Evolutionary conservation across 2,888 invertebrate species (phyloP).

Genomic region (Eupithecia subfuscata): DNA sequence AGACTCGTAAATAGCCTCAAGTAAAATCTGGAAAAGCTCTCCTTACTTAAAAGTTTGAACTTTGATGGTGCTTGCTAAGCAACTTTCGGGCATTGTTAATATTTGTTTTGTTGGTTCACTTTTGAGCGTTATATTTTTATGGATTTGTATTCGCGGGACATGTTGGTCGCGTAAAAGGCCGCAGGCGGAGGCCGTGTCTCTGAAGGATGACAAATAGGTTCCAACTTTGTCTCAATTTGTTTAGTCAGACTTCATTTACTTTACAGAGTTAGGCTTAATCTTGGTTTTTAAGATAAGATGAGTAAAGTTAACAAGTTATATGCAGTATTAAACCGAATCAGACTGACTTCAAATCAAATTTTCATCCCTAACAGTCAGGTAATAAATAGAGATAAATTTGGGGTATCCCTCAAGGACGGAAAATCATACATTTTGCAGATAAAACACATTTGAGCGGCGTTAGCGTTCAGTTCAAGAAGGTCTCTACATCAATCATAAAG

Average conservation of each 20-base stretch:
- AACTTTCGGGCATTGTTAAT: constrained; percentile 12
- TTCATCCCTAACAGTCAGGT: neutral
- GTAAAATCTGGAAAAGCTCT: neutral
- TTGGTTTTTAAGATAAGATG: neutral
- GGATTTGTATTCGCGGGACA: constrained; percentile 10
- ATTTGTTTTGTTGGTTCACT: neutral
- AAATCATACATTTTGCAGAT: constrained; percentile 31
- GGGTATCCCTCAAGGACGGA: constrained; percentile 18
- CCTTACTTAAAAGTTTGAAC: neutral
- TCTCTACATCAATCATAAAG: constrained; percentile 43
- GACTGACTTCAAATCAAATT: neutral
- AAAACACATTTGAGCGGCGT: constrained; percentile 36
- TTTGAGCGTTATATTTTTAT: constrained; percentile 11
- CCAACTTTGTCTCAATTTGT: constrained; percentile 15
- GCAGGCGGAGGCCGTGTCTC: constrained; percentile 16
- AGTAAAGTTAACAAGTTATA: neutral
- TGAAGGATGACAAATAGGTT: constrained; percentile 22
- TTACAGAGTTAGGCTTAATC: neutral
- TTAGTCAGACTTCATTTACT: neutral
- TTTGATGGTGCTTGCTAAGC: constrained; percentile 6
- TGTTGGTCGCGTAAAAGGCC: constrained; percentile 1
- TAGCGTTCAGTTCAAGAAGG: constrained; percentile 37
- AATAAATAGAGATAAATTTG: constrained; percentile 21
- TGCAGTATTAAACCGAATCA: neutral
- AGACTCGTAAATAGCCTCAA: neutral